These are phyloP conservation scores for Pampus argenteus DNA, from an alignment of 2,797 vertebrate species.

Conservation along the genomic window DNA sequence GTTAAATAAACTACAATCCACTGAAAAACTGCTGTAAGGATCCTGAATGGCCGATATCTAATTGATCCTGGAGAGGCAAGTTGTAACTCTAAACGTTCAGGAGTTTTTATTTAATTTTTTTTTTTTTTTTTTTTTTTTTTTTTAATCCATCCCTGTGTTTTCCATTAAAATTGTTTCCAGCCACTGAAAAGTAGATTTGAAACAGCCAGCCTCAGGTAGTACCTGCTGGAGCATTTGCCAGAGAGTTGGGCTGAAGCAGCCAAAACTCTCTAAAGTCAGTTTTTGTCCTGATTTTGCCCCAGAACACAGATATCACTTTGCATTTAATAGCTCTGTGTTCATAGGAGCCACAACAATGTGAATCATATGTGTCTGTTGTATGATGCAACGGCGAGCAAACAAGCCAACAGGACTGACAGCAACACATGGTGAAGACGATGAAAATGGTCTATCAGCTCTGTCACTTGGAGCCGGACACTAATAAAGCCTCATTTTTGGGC, in stretches of 20 bases:
- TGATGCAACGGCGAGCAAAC: slow-evolving; percentile 6
- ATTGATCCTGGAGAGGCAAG: slow-evolving; percentile 69
- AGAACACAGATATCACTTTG: slow-evolving; percentile 22
- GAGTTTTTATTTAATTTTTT: too few species aligned
- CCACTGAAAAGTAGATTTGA: slow-evolving; percentile 69
- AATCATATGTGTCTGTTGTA: slow-evolving; percentile 14
- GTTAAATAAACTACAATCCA: slow-evolving; percentile 62
- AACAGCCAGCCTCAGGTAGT: slow-evolving; percentile 74
- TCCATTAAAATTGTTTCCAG: slow-evolving; percentile 84
- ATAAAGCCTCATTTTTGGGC: neutral
- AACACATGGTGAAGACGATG: neutral
- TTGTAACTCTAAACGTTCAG: slow-evolving; percentile 62
- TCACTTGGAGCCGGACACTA: neutral
- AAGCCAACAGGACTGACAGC: neutral
- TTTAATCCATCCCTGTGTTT: slow-evolving; percentile 77
- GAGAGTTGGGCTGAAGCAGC: slow-evolving; percentile 61
- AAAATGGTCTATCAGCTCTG: neutral
- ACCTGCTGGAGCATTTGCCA: slow-evolving; percentile 70
- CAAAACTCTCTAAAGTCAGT: slow-evolving; percentile 11
- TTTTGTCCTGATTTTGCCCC: slow-evolving; percentile 24
- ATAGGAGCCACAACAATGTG: slow-evolving; percentile 8
- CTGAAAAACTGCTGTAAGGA: slow-evolving; percentile 65
- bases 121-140: too few species aligned
- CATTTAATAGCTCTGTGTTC: slow-evolving; percentile 16
- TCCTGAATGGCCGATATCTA: slow-evolving; percentile 69